phyloP scores from a whole-genome alignment of 37 sponge, comb jelly and placozoan genomes.

The Crambe crambe region DNA sequence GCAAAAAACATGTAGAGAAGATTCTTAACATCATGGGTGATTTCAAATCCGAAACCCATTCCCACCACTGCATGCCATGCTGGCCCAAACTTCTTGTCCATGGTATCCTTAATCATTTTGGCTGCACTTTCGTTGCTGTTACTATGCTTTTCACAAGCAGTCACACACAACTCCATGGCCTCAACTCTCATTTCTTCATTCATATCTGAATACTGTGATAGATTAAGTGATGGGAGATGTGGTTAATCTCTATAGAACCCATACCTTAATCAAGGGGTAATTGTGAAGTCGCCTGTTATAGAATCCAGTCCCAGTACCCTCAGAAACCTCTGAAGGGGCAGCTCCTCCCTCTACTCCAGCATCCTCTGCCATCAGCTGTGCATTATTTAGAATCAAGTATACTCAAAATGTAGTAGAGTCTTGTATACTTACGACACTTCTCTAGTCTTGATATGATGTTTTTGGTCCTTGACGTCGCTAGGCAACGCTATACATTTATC shows the following conservation, averaged over 20 bases:
- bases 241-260: not conserved
- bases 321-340: conserved; percentile 26
- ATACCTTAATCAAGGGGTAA: conserved; percentile 86
- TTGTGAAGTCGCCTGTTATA: conserved; percentile 83
- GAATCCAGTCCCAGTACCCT: conserved; percentile 40
- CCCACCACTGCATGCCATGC: conserved; percentile 98
- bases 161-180: conserved; percentile 99
- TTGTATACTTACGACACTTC: not conserved
- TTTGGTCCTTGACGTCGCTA: not conserved
- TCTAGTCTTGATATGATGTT: not conserved
- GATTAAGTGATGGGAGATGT: not conserved
- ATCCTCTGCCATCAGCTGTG: conserved; percentile 60
- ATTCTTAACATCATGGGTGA: conserved; percentile 93
- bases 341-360: conserved; percentile 10
- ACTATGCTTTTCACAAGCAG: conserved; percentile 96
- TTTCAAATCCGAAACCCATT: conserved; percentile 94
- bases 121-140: conserved; percentile 95
- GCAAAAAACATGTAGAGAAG: conserved; percentile 98
- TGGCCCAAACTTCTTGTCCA: conserved; percentile 99
- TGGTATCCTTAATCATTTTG: conserved; percentile 98
- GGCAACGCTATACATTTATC: too few species aligned
- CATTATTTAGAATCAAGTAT: not conserved
- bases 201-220: conserved; percentile 99
- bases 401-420: too few species aligned
- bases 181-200: conserved; percentile 97